Percentiles rank a stretch among this genome's conserved stretches.
Conservation (phyloP, 1,140 invertebrate genomes). For the Dendroctonus ponderosae region DNA sequence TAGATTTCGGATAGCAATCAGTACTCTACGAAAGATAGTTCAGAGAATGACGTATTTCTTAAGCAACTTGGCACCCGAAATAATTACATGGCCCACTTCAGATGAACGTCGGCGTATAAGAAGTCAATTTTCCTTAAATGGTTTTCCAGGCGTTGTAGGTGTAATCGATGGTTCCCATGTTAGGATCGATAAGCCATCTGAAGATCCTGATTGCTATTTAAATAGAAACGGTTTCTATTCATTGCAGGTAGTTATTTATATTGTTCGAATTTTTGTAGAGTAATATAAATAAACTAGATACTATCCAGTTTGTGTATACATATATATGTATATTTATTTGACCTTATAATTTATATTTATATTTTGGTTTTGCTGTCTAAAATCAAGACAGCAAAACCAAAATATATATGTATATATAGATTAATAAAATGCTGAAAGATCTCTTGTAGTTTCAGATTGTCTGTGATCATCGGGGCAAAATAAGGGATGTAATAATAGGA, state of each 20-base stretch:
- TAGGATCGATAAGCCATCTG: conserved; percentile 36
- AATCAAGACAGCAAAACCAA: no score
- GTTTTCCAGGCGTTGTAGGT: conserved; percentile 41
- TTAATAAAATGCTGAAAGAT: conserved; percentile 5
- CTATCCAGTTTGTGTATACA: no score
- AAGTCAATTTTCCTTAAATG: conserved; percentile 35
- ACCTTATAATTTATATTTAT: no score
- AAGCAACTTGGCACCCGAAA: conserved; percentile 33
- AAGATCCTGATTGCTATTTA: conserved; percentile 40
- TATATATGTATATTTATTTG: no score
- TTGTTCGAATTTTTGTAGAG: not conserved
- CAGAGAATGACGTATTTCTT: conserved; percentile 39
- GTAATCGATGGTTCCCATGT: conserved; percentile 43
- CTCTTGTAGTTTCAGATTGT: conserved; percentile 24
- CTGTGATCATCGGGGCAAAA: conserved; percentile 36
- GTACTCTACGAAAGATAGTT: conserved; percentile 40
- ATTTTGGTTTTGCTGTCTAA: no score
- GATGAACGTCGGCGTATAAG: conserved; percentile 38
- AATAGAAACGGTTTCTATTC: conserved; percentile 41
- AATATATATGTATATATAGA: conserved; percentile 4
- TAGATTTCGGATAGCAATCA: conserved; percentile 40
- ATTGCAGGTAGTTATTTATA: conserved; percentile 34
- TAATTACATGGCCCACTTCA: conserved; percentile 41
- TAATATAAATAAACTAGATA: not conserved
- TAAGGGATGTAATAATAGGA: conserved; percentile 40